A percentile compares a stretch with the other conserved stretches of the same genome.
These are phyloP conservation scores for Artibeus jamaicensis DNA, from an alignment of 2,797 vertebrate genomes.

Conservation along the genomic window DNA sequence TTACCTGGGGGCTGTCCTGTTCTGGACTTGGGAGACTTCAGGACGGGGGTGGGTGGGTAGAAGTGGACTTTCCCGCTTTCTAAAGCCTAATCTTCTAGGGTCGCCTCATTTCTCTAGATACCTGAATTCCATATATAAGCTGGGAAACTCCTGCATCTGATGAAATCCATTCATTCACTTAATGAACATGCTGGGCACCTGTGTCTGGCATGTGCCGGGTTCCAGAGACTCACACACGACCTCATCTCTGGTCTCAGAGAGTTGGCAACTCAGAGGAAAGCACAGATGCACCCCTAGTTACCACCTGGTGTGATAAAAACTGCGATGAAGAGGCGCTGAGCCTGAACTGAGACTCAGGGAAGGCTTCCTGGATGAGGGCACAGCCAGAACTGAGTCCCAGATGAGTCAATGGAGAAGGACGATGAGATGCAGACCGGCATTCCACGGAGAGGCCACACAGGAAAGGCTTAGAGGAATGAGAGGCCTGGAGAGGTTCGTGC, in stretches of 20 bases:
- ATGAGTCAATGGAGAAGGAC: background rate
- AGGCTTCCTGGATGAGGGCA: background rate
- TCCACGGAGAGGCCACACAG: background rate
- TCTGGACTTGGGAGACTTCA: background rate
- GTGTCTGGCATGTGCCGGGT: background rate
- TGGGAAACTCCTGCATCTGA: background rate
- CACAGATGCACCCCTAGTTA: background rate
- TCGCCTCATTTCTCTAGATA: background rate
- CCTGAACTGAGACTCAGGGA: background rate
- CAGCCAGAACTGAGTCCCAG: background rate
- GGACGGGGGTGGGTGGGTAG: too few relatives aligned
- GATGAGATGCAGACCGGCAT: background rate
- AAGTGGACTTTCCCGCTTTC: background rate
- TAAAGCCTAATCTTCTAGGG: background rate
- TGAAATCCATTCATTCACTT: background rate
- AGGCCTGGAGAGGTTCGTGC: background rate
- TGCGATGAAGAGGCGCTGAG: background rate
- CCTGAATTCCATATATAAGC: background rate
- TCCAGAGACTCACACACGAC: background rate
- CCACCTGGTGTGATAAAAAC: background rate
- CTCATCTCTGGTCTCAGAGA: background rate
- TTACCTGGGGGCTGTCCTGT: background rate
- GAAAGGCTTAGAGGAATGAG: background rate
- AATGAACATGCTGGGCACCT: background rate
- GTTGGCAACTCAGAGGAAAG: background rate